Evolutionary conservation across 2,113 vertebrate genomes (phyloP).

Genomic region (Heptranchias perlo): DNA sequence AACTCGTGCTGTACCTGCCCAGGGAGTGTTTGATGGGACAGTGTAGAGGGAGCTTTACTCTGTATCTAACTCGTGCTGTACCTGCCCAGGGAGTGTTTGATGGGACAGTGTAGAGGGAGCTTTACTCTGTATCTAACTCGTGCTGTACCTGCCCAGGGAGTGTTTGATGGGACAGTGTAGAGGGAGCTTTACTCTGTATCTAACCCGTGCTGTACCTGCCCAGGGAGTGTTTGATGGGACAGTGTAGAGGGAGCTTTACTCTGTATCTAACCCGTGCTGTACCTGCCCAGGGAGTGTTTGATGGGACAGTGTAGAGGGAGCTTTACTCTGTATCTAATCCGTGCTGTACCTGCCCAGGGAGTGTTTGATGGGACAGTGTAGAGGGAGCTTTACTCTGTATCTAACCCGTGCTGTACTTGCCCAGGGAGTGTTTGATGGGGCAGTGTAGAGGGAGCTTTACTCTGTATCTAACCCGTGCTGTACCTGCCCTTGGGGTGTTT

Average conservation of each 20-base stretch:
- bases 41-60: no score
- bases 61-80: background rate
- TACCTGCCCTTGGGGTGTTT: background rate
- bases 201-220: background rate
- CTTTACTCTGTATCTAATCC: background rate
- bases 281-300: background rate
- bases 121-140: background rate
- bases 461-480: background rate
- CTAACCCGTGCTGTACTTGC: background rate
- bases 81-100: background rate
- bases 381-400: background rate
- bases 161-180: background rate
- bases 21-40: background rate
- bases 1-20: background rate
- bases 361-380: background rate
- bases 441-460: background rate
- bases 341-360: background rate
- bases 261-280: background rate
- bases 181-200: background rate
- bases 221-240: background rate
- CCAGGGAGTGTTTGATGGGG: background rate
- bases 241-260: background rate
- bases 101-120: background rate
- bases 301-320: background rate
- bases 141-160: background rate